phyloP scores from a whole-genome alignment of 1,140 invertebrate genomes.

The Drosophila ohnishii region DNA sequence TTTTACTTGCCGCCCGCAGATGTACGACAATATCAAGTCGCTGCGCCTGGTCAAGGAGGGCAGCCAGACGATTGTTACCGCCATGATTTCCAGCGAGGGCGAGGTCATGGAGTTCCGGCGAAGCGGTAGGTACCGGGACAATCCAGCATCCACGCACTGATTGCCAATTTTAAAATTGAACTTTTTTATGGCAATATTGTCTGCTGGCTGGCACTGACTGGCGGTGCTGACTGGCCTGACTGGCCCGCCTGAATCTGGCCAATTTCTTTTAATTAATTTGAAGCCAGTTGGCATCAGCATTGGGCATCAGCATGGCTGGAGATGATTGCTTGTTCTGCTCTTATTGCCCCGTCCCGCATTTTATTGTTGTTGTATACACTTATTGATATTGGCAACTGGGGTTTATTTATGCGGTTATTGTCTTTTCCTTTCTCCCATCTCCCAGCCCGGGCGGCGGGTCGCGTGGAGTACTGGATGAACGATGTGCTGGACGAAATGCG shows the following conservation, averaged over 20 bases:
- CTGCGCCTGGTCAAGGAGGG: conserved; percentile 87
- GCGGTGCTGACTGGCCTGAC: conserved; percentile 18
- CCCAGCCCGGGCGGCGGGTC: conserved; percentile 85
- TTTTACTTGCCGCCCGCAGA: conserved; percentile 84
- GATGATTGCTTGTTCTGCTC: conserved; percentile 67
- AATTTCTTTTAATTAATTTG: conserved; percentile 82
- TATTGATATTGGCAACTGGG: conserved; percentile 81
- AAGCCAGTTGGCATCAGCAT: conserved; percentile 50
- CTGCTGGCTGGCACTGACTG: conserved; percentile 24
- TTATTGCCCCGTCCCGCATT: conserved; percentile 36
- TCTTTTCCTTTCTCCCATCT: conserved; percentile 36
- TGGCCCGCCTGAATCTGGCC: conserved; percentile 33
- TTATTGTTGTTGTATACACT: conserved; percentile 79
- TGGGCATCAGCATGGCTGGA: conserved; percentile 49
- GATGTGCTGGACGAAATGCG: conserved; percentile 92
- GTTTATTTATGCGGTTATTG: conserved; percentile 81
- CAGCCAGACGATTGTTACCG: conserved; percentile 87
- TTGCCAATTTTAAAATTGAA: conserved; percentile 82
- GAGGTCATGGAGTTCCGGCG: conserved; percentile 93
- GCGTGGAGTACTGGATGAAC: conserved; percentile 96
- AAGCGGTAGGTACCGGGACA: conserved; percentile 76
- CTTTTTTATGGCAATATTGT: conserved; percentile 77
- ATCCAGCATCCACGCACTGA: conserved; percentile 63
- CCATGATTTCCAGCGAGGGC: conserved; percentile 92
- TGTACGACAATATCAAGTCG: conserved; percentile 95